A percentile compares a stretch with the other conserved stretches of the same genome.
These are phyloP conservation scores for Oeneis ivallda DNA, from an alignment of 2,888 invertebrate species.

Conservation along the genomic window DNA sequence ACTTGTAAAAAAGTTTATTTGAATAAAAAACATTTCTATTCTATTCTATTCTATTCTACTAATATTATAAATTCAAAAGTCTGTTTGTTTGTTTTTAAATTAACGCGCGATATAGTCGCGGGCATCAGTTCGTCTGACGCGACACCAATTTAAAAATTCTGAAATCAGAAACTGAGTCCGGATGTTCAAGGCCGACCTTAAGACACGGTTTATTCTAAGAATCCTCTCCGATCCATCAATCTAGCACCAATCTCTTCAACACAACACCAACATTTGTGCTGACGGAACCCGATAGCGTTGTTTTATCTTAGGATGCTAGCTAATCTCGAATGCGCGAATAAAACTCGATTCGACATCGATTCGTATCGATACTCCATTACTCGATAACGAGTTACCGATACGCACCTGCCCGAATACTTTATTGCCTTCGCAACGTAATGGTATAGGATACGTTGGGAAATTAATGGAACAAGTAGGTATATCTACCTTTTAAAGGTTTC, in stretches of 20 bases:
- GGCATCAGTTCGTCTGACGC: no score
- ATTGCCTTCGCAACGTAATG: slow-evolving; percentile 43
- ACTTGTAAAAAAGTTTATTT: no score
- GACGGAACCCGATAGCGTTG: slow-evolving; percentile 33
- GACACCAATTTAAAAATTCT: no score
- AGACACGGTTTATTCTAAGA: background rate
- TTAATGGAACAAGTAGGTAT: slow-evolving; percentile 37
- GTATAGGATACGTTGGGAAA: slow-evolving; percentile 42
- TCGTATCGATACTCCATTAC: slow-evolving; percentile 47
- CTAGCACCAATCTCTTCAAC: slow-evolving; percentile 17
- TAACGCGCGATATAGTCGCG: no score
- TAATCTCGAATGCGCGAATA: slow-evolving; percentile 46
- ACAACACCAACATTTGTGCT: slow-evolving; percentile 28
- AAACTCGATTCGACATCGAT: slow-evolving; percentile 48
- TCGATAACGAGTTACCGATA: slow-evolving; percentile 48
- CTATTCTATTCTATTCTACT: no score
- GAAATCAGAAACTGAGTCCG: no score
- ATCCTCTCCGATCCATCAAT: slow-evolving; percentile 3
- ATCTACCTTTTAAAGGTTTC: background rate
- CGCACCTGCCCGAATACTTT: slow-evolving; percentile 48
- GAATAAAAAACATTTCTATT: no score
- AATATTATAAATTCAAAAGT: no score
- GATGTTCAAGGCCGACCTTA: background rate
- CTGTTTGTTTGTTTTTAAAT: no score
- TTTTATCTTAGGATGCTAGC: slow-evolving; percentile 37